Base-by-base conservation (phyloP, 1,140 invertebrate species). In the Zaprionus camerounensis region DNA sequence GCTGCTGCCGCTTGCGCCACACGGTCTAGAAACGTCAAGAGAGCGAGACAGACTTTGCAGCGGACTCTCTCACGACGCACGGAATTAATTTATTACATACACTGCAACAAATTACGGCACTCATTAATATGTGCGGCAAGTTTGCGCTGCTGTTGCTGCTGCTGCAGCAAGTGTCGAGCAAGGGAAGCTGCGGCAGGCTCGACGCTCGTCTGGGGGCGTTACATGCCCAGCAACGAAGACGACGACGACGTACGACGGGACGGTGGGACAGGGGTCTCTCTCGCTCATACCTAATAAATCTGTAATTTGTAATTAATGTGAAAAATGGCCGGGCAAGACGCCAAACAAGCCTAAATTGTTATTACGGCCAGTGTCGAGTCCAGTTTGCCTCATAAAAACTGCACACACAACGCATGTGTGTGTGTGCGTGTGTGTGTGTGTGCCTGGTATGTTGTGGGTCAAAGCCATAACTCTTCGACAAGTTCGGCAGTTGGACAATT, bases 281-380 rank as follows among this genome's bases (percentile, higher is more conserved):
- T 62, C 58, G 31, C 71, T 78, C 81, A 79, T 87, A 87, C 87
- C 88, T 87, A 91, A 91, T 91, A 91, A 91, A 91, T 91, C 87
- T 91, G 81, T 87, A 91, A 91, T 91, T 91, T 91, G 88, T 91
- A 91, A 91, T 91, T 91, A 91, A 91, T 91, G 87, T 84, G 81
- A 87, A 91, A 91, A 91, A 91, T 85, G 82, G 83, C 71, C 76
- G 74, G 49, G 46, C 55, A 74, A 76, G 88, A 91, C 88, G 81
- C 71, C 78, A 81, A 91, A 91, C 87, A 91, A 84, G 88, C 83
- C 88, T 91, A 91, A 91, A 91, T 91, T 84, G 87, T 87, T 91
- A 91, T 82, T 90, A 90, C 78, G 73, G 77, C 75, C 85, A 84
- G 83, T 82, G 70, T 59, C 46, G 71, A 64, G 57, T 67, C 24